A percentile compares a stretch with the other conserved stretches of the same genome.
Evolutionary conservation across 1,140 invertebrate species (phyloP).

Genomic region (Lordiphosa collinella): DNA sequence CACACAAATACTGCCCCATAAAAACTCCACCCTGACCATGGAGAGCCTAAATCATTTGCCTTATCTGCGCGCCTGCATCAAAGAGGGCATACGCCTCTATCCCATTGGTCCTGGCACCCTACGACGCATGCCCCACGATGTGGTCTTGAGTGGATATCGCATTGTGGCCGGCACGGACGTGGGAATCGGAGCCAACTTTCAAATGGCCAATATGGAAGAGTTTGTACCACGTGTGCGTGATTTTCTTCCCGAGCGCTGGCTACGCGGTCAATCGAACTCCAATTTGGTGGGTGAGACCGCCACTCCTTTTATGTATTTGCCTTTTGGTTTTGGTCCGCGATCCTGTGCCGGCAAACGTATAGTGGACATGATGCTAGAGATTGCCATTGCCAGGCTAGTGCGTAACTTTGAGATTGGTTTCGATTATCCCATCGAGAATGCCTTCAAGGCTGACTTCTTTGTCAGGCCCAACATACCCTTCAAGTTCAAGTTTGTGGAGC

Average conservation of each 20-base stretch:
- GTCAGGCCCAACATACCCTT: conserved; percentile 63
- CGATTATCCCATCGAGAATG: conserved; percentile 72
- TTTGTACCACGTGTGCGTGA: conserved; percentile 81
- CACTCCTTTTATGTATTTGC: conserved; percentile 82
- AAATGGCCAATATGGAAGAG: conserved; percentile 79
- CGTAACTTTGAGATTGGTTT: conserved; percentile 82
- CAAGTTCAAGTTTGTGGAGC: conserved; percentile 71
- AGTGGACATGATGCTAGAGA: conserved; percentile 85
- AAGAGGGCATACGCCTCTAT: conserved; percentile 83
- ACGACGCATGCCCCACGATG: conserved; percentile 81
- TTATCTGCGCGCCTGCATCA: conserved; percentile 85
- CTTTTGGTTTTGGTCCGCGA: conserved; percentile 84
- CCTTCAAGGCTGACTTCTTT: conserved; percentile 58
- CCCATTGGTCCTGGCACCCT: conserved; percentile 81
- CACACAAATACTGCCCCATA: conserved; percentile 78
- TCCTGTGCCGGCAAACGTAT: conserved; percentile 84
- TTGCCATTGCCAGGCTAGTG: conserved; percentile 83
- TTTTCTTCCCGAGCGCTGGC: conserved; percentile 83
- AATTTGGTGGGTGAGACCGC: conserved; percentile 79
- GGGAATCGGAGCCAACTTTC: conserved; percentile 80
- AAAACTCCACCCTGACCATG: conserved; percentile 80
- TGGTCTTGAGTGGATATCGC: conserved; percentile 82
- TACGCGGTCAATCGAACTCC: conserved; percentile 56
- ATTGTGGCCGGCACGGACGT: conserved; percentile 83
- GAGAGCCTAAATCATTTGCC: conserved; percentile 81